A percentile compares a stretch with the other conserved stretches of the same genome.
Conservation (phyloP, 1,140 invertebrate genomes). For the Lysiphlebus fabarum region DNA sequence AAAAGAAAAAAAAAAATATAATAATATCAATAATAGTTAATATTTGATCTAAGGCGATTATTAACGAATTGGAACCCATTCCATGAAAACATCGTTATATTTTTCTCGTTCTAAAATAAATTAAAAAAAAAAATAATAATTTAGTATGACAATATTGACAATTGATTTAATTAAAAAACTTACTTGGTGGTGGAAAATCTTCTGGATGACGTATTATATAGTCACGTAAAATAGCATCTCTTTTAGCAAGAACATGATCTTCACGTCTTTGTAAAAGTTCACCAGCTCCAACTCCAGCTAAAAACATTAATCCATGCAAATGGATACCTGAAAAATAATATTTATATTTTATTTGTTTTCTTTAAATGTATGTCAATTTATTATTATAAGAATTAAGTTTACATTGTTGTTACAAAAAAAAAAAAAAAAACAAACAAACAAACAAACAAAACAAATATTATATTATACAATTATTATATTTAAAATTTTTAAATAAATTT, state of each 20-base stretch:
- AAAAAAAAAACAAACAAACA: no score
- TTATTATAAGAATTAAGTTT: no score
- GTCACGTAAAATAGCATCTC: slow-evolving; percentile 65
- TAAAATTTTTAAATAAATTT: no score
- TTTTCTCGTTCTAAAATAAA: slow-evolving; percentile 62
- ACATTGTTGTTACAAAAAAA: no score
- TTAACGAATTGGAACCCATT: slow-evolving; percentile 64
- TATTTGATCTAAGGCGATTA: slow-evolving; percentile 30
- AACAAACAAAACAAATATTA: no score
- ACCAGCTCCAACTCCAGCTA: slow-evolving; percentile 28
- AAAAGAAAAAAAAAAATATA: slow-evolving; percentile 19
- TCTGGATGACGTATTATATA: slow-evolving; percentile 70
- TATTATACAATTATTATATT: no score
- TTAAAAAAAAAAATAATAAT: background rate
- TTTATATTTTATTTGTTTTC: background rate
- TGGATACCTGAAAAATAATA: slow-evolving; percentile 59
- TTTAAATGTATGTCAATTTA: no score
- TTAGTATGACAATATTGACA: slow-evolving; percentile 9
- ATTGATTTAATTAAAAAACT: slow-evolving; percentile 21
- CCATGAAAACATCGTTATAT: slow-evolving; percentile 60
- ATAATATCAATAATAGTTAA: slow-evolving; percentile 13
- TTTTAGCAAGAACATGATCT: slow-evolving; percentile 56
- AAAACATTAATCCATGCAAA: slow-evolving; percentile 45
- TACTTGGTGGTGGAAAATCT: slow-evolving; percentile 65
- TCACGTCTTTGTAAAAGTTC: slow-evolving; percentile 40